Evolutionary conservation across 2,888 invertebrate species (phyloP), one percentile per base, ranked within the genome.

Genomic region (Caprella mutica): DNA sequence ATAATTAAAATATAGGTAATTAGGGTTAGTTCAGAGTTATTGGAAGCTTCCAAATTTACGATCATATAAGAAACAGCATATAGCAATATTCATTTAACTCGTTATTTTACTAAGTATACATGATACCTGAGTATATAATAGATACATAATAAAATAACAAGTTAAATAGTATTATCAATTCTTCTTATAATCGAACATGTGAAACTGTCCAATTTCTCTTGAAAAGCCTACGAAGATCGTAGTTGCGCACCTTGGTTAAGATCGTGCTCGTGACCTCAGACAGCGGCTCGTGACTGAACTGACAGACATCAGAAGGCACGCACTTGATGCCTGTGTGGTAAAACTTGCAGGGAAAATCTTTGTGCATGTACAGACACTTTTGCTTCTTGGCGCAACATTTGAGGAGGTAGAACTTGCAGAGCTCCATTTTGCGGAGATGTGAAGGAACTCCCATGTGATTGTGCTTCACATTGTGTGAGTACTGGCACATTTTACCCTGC

Each of bases 281-380:
- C n/a, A 96, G 77, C 0, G 89, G 87, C 68, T 83, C 83, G 72
- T 97, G 96, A 27, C 90, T 89, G 74, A 94, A 96, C 74, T 92
- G 90, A 76, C 96, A 97, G 62, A 84, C 83, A n/a, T 85, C 84
- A n/a, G 72, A 75, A 51, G 79, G 78, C 35, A 77, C 80, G 73
- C 94, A 94, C 55, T 72, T 70, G 14, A 84, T 83, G 65, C 93
- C 93, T 53, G 92, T 87, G 72, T 97, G 94, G 74, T 85, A 93
- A 76, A 86, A 94, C 78, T 94, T 94, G 76, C 96, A 96, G 19
- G 96, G 96, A 73, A 93, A 96, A 73, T 94, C 93, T 69, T 86
- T 82, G 76, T 96, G 96, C 87, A 96, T 87, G 71, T 91, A 97
- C 21, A 89, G 79, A 76, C 96, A 97, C 74, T 90, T 88, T 68